Evolutionary conservation across 1,140 invertebrate genomes (phyloP).

Genomic region (Paralvinella palmiformis): DNA sequence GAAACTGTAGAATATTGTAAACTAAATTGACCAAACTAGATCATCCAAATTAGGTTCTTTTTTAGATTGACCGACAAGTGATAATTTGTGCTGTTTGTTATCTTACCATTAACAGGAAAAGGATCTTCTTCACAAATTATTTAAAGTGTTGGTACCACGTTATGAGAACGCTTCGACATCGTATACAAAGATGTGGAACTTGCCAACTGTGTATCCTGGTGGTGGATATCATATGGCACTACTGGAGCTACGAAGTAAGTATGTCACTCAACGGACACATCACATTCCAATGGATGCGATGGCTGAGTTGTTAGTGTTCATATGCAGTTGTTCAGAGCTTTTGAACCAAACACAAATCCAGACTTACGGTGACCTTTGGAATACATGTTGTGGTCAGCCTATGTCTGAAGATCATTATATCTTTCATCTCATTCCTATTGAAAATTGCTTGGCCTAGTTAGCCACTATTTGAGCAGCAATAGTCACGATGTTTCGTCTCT

Average conservation of each 20-base stretch:
- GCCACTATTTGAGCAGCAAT: too few relatives aligned
- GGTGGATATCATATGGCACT: not conserved
- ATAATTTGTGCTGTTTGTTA: not conserved
- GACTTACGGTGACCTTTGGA: not conserved
- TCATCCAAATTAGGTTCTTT: too few relatives aligned
- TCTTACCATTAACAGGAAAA: not conserved
- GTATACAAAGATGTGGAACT: not conserved
- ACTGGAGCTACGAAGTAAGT: not conserved
- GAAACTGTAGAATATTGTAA: too few relatives aligned
- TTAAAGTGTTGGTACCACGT: not conserved
- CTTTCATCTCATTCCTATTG: not conserved
- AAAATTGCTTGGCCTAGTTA: too few relatives aligned
- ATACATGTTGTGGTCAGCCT: too few relatives aligned
- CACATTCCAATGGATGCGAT: too few relatives aligned
- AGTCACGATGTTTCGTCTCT: too few relatives aligned
- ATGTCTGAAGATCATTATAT: not conserved
- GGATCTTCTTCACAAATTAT: not conserved
- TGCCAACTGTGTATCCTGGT: not conserved
- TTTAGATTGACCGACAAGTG: too few relatives aligned
- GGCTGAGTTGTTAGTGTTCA: too few relatives aligned
- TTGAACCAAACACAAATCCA: not conserved
- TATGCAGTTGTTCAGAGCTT: too few relatives aligned
- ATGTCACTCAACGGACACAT: too few relatives aligned
- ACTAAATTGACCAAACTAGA: too few relatives aligned
- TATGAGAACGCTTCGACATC: not conserved